A percentile compares a stretch with the other conserved stretches of the same genome.
Evolutionary conservation across 2,113 vertebrate genomes (phyloP).

Genomic region (Aix galericulata): DNA sequence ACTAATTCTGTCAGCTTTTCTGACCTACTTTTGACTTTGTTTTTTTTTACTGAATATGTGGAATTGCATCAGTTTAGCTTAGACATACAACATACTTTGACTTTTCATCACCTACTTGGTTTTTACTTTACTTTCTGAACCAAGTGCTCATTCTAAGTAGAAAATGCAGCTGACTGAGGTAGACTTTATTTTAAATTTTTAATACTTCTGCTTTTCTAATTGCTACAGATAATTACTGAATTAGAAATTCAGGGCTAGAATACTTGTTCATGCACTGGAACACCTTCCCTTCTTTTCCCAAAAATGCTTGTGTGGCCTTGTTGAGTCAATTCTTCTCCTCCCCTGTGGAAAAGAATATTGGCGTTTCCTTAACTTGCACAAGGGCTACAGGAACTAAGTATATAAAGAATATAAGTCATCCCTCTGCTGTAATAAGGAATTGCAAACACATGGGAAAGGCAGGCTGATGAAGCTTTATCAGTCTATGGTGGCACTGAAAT

Average conservation of each 20-base stretch:
- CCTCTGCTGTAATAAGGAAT: not conserved
- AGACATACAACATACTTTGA: not conserved
- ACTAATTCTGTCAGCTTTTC: conserved; percentile 51
- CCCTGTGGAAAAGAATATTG: not conserved
- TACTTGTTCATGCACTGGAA: not conserved
- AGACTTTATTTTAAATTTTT: not conserved
- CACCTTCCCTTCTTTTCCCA: not conserved
- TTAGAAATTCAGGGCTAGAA: not conserved
- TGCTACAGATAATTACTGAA: not conserved
- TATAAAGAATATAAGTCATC: not conserved
- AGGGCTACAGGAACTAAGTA: not conserved
- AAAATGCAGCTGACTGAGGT: not conserved
- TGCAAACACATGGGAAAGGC: not conserved
- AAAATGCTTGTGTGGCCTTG: not conserved
- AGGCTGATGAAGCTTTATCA: not conserved
- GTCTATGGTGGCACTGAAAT: not conserved
- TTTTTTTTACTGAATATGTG: not conserved
- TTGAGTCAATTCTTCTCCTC: not conserved
- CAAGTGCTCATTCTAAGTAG: not conserved
- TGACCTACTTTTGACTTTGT: conserved; percentile 54
- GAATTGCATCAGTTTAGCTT: not conserved
- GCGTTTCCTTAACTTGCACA: not conserved
- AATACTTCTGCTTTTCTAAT: not conserved
- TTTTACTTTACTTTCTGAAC: not conserved
- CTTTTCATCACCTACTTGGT: not conserved